These are phyloP conservation scores for Desoria tigrina DNA, from an alignment of 2,888 invertebrate genomes.

Conservation along the genomic window DNA sequence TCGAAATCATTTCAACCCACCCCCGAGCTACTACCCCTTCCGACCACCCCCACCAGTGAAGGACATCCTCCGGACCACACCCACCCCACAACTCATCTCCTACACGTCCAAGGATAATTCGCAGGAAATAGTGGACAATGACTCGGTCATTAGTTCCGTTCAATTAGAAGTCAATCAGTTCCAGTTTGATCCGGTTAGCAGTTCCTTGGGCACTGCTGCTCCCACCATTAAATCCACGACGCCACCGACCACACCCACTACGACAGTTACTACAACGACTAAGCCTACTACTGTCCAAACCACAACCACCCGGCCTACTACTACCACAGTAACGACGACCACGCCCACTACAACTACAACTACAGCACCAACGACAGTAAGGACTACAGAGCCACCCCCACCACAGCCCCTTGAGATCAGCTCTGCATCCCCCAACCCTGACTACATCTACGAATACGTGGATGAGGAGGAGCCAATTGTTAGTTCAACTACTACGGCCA, in stretches of 20 bases:
- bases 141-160: too few species aligned
- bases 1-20: constrained; percentile 20
- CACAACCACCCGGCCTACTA: not conserved
- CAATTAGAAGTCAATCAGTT: too few species aligned
- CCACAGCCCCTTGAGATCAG: not conserved
- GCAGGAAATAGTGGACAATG: too few species aligned
- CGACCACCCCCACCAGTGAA: constrained; percentile 48
- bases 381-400: not conserved
- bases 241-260: constrained; percentile 5
- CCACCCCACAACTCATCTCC: too few species aligned
- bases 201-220: too few species aligned
- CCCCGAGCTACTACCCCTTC: constrained; percentile 38
- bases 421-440: constrained; percentile 2
- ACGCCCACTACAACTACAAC: constrained; percentile 2
- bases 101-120: too few species aligned
- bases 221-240: too few species aligned
- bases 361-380: not conserved
- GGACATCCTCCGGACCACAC: constrained; percentile 39
- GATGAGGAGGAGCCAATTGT: too few species aligned
- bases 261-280: constrained; percentile 9
- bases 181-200: too few species aligned
- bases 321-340: constrained; percentile 1
- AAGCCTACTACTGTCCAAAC: not conserved
- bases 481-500: constrained; percentile 19
- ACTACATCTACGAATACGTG: not conserved